Conservation (phyloP, 1,140 invertebrate species). For the Magallana ariakensis region DNA sequence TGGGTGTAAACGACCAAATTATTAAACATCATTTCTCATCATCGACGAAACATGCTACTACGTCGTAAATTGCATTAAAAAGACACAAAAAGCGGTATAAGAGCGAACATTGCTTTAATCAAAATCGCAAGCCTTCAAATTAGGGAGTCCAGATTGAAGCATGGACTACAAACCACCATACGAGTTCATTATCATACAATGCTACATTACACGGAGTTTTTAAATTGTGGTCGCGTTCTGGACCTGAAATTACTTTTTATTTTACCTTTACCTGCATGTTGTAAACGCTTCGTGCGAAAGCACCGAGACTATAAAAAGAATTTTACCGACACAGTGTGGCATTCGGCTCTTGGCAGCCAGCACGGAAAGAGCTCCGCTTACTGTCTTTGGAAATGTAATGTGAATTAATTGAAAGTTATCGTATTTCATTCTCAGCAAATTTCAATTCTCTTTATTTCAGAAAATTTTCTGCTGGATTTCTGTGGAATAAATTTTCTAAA, state of each 20-base stretch:
- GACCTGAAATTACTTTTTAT: neutral
- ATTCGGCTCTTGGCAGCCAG: neutral
- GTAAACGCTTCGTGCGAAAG: slow-evolving; percentile 25
- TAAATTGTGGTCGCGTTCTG: slow-evolving; percentile 23
- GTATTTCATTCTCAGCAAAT: neutral
- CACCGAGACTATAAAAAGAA: slow-evolving; percentile 22
- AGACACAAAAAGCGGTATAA: too few relatives aligned
- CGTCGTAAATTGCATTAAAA: neutral
- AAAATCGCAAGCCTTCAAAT: too few relatives aligned
- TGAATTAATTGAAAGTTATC: slow-evolving; percentile 9
- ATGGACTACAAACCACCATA: neutral
- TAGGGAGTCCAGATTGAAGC: neutral
- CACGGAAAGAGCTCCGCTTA: neutral
- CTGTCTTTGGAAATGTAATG: neutral
- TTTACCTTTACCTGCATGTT: slow-evolving; percentile 34
- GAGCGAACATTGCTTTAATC: too few relatives aligned
- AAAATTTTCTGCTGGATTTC: slow-evolving; percentile 18
- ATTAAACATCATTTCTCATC: slow-evolving; percentile 1
- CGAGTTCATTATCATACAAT: neutral
- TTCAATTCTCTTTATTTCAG: slow-evolving; percentile 1
- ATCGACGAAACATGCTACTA: neutral
- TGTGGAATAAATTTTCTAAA: neutral
- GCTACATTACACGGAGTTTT: slow-evolving; percentile 16
- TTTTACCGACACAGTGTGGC: slow-evolving; percentile 10
- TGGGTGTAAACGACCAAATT: neutral